Evolutionary conservation across 2,113 vertebrate genomes (phyloP), one percentile per base, ranked within the genome.

Genomic region (Alexandromys fortis): DNA sequence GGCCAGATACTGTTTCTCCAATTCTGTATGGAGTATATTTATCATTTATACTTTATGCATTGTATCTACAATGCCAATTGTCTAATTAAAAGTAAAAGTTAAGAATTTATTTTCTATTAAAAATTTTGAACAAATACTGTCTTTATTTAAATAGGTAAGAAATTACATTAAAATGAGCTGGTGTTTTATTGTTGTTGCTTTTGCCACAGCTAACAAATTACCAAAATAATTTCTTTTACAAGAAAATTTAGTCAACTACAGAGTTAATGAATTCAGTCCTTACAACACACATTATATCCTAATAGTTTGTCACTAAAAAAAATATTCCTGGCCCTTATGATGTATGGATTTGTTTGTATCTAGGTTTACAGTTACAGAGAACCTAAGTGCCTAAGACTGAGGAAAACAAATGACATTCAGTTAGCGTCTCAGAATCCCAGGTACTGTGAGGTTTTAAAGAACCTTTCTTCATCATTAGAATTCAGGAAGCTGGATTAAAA

Each of bases 1-100:
- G 82, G 77, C 24, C 26, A 96, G 17, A 90, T 88, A 79, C 55
- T 82, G 88, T 83, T 26, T 89, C 17, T 93, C 9, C 22, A 93
- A 90, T 63, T 1, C 7, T 85, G 1, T 4, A 87, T 26, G 26
- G 22, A 88, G 30, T 68, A 70, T 72, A 63, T 35, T 6, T 72
- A n/a, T n/a, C 16, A n/a, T 70, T 70, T 17, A 17, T 35, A 70
- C 30, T 35, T 35, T 5, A 89, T n/a, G 16, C 22, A 85, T 30
- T 72, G 75, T 72, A 55, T 35, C 91, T 70, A 17, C 8, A 90
- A 65, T 7, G 82, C 21, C 7, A 2, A 2, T 67, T 28, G 10
- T 63, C 5, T 45, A 85, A 30, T 0, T 49, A n/a, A 14, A 49
- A 65, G 7, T 76, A 82, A 82, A 89, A 81, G 2, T 2, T 93